Conservation (phyloP, 2,888 invertebrate species). For the Lumbricus terrestris region DNA sequence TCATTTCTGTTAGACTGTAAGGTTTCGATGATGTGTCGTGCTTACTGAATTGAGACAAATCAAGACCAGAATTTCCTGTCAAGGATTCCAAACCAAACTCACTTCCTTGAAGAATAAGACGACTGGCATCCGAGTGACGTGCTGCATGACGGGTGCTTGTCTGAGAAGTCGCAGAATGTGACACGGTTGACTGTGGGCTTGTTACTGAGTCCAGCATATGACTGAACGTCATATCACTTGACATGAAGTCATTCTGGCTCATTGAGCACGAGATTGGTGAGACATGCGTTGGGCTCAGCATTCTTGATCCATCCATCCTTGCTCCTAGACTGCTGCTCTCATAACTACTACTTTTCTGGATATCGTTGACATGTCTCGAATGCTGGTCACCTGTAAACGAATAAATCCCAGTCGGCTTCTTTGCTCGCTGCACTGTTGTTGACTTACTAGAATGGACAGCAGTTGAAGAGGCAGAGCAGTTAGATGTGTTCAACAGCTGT, state of each 20-base stretch:
- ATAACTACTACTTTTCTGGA: neutral
- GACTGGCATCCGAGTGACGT: neutral
- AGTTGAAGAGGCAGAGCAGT: neutral
- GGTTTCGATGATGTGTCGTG: neutral
- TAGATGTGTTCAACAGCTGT: neutral
- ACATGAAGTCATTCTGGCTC: neutral
- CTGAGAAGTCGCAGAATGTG: neutral
- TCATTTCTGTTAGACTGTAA: constrained; percentile 10
- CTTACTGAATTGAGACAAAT: constrained; percentile 7
- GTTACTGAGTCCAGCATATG: neutral
- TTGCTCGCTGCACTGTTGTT: neutral
- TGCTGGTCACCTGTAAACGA: neutral
- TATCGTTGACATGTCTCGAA: neutral
- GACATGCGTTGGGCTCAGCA: neutral
- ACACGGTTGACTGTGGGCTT: neutral
- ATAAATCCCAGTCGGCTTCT: neutral
- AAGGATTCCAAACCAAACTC: neutral
- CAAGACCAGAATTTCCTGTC: constrained; percentile 3
- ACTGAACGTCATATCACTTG: neutral
- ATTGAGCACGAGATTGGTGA: neutral
- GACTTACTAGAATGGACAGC: neutral
- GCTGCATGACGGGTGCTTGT: neutral
- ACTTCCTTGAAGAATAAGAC: neutral
- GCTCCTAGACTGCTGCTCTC: neutral
- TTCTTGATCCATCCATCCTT: neutral